phyloP scores from a whole-genome alignment of 2,797 vertebrate species.

The Nannoperca australis region DNA sequence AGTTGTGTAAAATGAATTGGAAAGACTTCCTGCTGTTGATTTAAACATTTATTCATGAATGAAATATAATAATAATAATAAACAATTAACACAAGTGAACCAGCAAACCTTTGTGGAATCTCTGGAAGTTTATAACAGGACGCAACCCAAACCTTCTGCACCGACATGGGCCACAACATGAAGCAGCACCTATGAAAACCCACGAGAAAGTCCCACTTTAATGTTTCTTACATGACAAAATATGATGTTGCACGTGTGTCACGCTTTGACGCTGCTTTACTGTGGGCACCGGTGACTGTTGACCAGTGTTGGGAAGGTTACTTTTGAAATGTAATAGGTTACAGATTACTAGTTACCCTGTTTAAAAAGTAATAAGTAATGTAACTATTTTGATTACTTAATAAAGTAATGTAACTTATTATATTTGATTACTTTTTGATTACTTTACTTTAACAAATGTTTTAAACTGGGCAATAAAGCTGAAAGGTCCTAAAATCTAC shows the following conservation, averaged over 20 bases:
- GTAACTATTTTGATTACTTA: no score
- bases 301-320: neutral
- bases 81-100: neutral
- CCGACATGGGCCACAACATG: neutral
- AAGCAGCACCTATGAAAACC: neutral
- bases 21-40: constrained; percentile 3
- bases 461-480: no score
- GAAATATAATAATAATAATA: neutral
- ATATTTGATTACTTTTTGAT: no score
- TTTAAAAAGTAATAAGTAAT: no score
- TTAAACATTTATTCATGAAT: neutral
- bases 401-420: no score
- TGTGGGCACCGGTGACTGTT: constrained; percentile 27
- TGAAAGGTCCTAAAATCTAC: no score
- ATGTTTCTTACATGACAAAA: constrained; percentile 3
- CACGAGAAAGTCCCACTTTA: constrained; percentile 1
- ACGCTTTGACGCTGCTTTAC: constrained; percentile 22
- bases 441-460: no score
- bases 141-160: neutral
- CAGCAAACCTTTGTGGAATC: neutral
- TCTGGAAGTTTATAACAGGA: neutral
- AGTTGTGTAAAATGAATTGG: neutral
- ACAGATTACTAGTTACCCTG: no score
- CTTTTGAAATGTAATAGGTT: no score
- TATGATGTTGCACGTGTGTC: neutral